Base-by-base conservation (phyloP, 2,888 invertebrate species). In the Drosophila subsilvestris region DNA sequence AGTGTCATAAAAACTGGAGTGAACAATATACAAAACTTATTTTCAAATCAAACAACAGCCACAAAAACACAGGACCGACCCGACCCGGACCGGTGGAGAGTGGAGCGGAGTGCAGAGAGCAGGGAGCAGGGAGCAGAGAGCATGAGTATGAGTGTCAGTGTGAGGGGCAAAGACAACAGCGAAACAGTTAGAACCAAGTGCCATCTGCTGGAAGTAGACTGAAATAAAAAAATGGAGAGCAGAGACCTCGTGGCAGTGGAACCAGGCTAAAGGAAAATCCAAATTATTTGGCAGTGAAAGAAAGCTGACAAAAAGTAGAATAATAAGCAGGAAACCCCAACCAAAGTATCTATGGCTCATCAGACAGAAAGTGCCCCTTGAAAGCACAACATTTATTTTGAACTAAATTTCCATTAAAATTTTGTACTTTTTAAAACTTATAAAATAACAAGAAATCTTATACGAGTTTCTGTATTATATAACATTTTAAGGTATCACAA, bases 31-130 rank as follows among this genome's bases (percentile, higher is more conserved):
- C 68, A 76, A 78, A 76, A 80, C 75, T 75, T 83, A 86, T 74
- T 88, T 86, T 79, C 73, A 80, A 88, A 88, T 83, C 86, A 88
- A 85, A 88, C 74, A 84, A 78, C 65, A 55, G 56, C 47, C 37
- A 42, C 45, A 44, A 61, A 45, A 32, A 72, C 20, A 20, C n/a
- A n/a, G 14, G 14, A 14, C 37, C 37, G 37, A 37, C 37, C 37
- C 37, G 37, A 37, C 37, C 37, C 37, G n/a, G n/a, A n/a, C 37
- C 14, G 7, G 37, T 14, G 37, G 14, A 48, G 43, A 44, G 43
- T 55, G 43, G n/a, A 51, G 44, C 32, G 5, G 12, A 25, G 25
- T 25, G 25, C 25, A 22, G 22, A 5, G 22, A 27, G 12, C 9
- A 49, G 42, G 9, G 49, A n/a, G n/a, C 20, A 59, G 0, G 29